phyloP scores from a whole-genome alignment of 2,797 vertebrate genomes.

The Clarias laeviceps region DNA sequence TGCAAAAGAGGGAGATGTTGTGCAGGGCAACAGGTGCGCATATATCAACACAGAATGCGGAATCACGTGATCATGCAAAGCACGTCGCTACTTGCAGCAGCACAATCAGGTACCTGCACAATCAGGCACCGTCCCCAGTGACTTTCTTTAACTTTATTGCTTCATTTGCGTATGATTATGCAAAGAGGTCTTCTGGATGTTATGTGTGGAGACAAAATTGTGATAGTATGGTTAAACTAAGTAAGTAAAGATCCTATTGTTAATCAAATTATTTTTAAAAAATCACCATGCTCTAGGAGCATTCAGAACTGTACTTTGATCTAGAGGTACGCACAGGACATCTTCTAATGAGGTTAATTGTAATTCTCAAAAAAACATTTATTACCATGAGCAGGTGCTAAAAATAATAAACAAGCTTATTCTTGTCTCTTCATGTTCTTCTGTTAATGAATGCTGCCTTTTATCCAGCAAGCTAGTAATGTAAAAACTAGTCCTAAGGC shows the following conservation, averaged over 20 bases:
- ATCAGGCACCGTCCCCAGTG: too few relatives aligned
- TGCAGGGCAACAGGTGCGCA: neutral
- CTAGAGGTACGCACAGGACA: neutral
- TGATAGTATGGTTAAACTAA: neutral
- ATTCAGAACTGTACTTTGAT: neutral
- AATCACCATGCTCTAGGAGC: neutral
- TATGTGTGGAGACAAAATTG: neutral
- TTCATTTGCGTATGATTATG: neutral
- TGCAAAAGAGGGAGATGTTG: conserved; percentile 7
- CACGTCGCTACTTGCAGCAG: neutral
- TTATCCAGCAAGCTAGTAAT: neutral
- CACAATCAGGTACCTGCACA: neutral
- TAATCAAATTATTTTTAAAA: neutral
- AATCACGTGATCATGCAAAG: conserved; percentile 11
- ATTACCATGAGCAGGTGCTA: neutral
- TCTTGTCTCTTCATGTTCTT: neutral
- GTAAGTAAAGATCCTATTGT: neutral
- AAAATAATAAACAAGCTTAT: neutral
- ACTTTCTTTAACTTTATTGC: neutral
- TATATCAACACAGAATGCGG: neutral
- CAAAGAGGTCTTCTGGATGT: neutral
- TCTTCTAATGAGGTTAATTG: neutral
- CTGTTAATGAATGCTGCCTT: neutral
- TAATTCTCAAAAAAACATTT: neutral
- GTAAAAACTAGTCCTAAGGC: neutral